These are phyloP conservation scores for Aphaenogaster ashmeadi DNA, from an alignment of 1,140 invertebrate genomes.

Conservation along the genomic window DNA sequence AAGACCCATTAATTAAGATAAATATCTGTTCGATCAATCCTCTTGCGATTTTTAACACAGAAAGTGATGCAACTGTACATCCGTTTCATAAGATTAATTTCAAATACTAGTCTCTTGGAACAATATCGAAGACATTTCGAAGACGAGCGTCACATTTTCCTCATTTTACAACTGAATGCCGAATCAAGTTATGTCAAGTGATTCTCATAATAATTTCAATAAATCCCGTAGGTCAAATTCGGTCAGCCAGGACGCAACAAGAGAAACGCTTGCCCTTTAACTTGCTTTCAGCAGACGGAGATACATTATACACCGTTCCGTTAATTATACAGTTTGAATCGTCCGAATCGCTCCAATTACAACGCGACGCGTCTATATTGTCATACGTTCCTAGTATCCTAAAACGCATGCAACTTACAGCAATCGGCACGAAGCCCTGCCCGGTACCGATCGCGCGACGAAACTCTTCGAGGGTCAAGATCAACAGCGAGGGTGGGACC, in stretches of 20 bases:
- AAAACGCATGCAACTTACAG: slow-evolving; percentile 41
- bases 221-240: slow-evolving; percentile 2
- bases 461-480: slow-evolving; percentile 13
- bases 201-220: slow-evolving; percentile 3
- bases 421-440: slow-evolving; percentile 21
- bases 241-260: not conserved
- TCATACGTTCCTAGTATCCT: slow-evolving; percentile 50
- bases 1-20: not conserved
- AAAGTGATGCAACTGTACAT: slow-evolving; percentile 3
- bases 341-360: slow-evolving; percentile 44
- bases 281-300: slow-evolving; percentile 31
- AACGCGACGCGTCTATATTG: slow-evolving; percentile 14
- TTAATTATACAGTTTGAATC: slow-evolving; percentile 1
- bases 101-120: slow-evolving; percentile 1
- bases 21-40: slow-evolving; percentile 9
- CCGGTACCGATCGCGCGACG: slow-evolving; percentile 24
- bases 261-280: slow-evolving; percentile 5
- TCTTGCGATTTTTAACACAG: not conserved
- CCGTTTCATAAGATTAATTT: not conserved
- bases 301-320: slow-evolving; percentile 6
- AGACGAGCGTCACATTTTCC: not conserved
- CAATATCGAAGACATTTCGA: slow-evolving; percentile 18
- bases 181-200: not conserved
- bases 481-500: slow-evolving; percentile 5
- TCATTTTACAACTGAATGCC: not conserved